Percentiles rank a stretch among this genome's conserved stretches.
Conservation (phyloP, 2,888 invertebrate species). For the Stenurella melanura region DNA sequence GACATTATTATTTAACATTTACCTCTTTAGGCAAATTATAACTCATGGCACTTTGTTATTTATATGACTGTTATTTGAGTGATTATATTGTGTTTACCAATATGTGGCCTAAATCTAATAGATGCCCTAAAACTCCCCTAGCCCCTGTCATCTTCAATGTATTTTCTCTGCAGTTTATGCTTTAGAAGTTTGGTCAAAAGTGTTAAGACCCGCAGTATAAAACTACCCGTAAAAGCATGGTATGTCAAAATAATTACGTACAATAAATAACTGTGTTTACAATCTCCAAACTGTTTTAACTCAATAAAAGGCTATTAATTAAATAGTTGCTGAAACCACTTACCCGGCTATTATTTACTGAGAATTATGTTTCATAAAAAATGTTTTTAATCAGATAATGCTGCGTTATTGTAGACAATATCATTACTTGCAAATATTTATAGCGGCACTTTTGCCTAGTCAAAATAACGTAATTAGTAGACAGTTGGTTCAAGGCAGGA, state of each 20-base stretch:
- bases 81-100: too few species aligned
- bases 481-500: conserved; percentile 25
- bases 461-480: conserved; percentile 20
- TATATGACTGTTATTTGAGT: too few species aligned
- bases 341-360: neutral
- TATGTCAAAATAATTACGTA: neutral
- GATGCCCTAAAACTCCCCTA: too few species aligned
- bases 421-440: conserved; percentile 26
- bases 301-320: neutral
- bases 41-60: too few species aligned
- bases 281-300: neutral
- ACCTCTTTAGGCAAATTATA: too few species aligned
- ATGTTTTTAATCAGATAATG: conserved; percentile 5
- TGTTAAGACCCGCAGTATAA: neutral
- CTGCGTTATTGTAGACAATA: conserved; percentile 3
- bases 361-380: conserved; percentile 20
- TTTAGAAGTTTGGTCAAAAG: too few species aligned
- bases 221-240: neutral
- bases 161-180: too few species aligned
- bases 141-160: too few species aligned
- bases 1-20: too few species aligned
- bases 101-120: too few species aligned
- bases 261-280: neutral
- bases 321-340: neutral
- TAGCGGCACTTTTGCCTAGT: conserved; percentile 22